phyloP scores from a whole-genome alignment of 2,888 invertebrate genomes.

The Agrochola lychnidis region DNA sequence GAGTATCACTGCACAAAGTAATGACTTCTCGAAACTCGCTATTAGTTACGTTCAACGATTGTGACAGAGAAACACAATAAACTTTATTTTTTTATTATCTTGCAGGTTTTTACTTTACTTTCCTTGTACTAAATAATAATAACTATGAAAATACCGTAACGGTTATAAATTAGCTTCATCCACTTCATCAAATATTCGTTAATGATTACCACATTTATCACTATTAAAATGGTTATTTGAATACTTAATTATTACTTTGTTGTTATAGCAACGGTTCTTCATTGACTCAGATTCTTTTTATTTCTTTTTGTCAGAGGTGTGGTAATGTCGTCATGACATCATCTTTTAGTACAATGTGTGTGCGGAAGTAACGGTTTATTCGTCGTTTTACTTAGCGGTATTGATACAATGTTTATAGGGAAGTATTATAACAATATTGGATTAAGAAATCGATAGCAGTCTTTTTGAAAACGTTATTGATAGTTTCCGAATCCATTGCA shows the following conservation, averaged over 20 bases:
- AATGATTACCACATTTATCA: constrained; percentile 4
- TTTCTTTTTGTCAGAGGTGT: constrained; percentile 14
- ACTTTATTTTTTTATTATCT: constrained; percentile 29
- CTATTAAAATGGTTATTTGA: constrained; percentile 20
- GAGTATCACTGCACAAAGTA: constrained; percentile 5
- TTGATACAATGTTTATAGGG: constrained; percentile 14
- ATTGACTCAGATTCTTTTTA: constrained; percentile 29
- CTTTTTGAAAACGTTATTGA: neutral
- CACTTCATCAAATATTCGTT: constrained; percentile 8
- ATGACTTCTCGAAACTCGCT: constrained; percentile 1
- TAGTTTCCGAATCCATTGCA: neutral
- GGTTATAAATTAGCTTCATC: constrained; percentile 25
- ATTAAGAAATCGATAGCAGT: neutral
- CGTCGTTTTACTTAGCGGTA: constrained; percentile 1
- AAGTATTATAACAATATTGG: constrained; percentile 12
- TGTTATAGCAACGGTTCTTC: constrained; percentile 36
- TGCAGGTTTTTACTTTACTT: constrained; percentile 11
- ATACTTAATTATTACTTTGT: constrained; percentile 37
- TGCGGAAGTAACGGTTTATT: constrained; percentile 48
- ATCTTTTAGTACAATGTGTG: constrained; percentile 28
- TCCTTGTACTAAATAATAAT: neutral
- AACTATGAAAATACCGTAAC: constrained; percentile 9
- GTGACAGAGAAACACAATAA: constrained; percentile 37
- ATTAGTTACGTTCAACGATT: constrained; percentile 9
- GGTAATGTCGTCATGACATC: constrained; percentile 23